Base-by-base conservation (phyloP, 2,797 vertebrate genomes). In the Sphenopsis melanotis region DNA sequence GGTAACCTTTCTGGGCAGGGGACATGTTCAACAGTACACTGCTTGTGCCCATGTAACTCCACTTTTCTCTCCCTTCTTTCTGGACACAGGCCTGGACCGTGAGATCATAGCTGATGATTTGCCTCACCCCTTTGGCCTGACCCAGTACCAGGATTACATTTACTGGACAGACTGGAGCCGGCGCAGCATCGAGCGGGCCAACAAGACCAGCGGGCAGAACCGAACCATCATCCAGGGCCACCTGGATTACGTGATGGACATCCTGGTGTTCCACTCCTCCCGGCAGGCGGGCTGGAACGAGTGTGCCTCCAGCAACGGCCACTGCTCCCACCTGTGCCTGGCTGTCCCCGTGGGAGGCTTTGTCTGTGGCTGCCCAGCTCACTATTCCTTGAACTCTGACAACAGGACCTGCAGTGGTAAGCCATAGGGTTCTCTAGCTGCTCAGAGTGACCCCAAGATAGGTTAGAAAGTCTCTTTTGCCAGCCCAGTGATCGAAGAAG, bases 101-200 rank as follows among this genome's bases (percentile, higher is more conserved):
- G 99, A 99, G 97, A 99, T 99, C 80, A 99, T 99, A 44, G 99
- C 99, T 0, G 99, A 99, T 55, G 99, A 99, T 95, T 97, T 99
- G 65, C 99, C 99, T 63, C 99, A 99, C 97, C 99, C 99, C 1
- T 99, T 99, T 9, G 99, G 99, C 39, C 97, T 99, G 89, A 99
- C 99, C 57, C 99, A 99, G 95, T 99, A 99, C 97, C 99, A 99
- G 97, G 99, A 99, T 97, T 99, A 99, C 96, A 99, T 99, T 97
- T 99, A 99, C 97, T 99, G 99, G 99, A 99, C 99, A 1, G 99
- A 99, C 97, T 99, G 99, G 99, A 99, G 99, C 97, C 99, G 99
- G 89, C 99, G 99, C 93, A 99, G 99, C 98, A 99, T 99, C n/a
- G 99, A 99, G 61, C 98, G 99, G 2, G 99, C 99, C 97, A 99